phyloP scores from a whole-genome alignment of 2,113 vertebrate species.

The Pelecanus crispus region DNA sequence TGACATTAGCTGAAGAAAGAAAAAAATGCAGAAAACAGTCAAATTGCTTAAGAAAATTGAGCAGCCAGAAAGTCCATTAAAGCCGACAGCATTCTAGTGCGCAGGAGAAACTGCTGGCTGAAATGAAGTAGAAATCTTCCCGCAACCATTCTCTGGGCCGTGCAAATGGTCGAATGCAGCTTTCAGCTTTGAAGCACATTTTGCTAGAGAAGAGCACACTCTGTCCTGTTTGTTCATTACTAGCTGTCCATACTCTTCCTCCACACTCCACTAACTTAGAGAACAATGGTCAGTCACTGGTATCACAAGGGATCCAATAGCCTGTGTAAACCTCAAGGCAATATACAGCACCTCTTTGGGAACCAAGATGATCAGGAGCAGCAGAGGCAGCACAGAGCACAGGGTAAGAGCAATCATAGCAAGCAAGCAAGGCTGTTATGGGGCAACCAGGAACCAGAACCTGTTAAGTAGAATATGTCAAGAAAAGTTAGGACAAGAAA shows the following conservation, averaged over 20 bases:
- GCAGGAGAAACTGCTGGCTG: not conserved
- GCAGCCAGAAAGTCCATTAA: not conserved
- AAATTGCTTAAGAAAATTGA: not conserved
- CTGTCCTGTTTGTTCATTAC: not conserved
- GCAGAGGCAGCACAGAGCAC: not conserved
- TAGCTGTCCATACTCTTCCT: rapidly evolving
- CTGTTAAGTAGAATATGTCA: not conserved
- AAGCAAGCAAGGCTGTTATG: not conserved
- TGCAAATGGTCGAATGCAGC: not conserved
- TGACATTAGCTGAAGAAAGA: not conserved
- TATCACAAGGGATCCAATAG: not conserved
- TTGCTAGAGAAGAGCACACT: not conserved
- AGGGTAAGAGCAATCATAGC: not conserved
- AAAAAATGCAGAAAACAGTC: not conserved
- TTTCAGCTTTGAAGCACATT: not conserved
- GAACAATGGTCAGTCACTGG: not conserved
- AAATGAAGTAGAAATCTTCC: not conserved
- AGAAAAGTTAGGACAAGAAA: not conserved
- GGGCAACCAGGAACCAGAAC: not conserved
- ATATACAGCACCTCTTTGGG: not conserved
- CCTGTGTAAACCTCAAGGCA: not conserved
- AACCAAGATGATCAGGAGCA: not conserved
- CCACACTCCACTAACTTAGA: not conserved
- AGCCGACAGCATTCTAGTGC: not conserved
- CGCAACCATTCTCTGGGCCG: not conserved